phyloP scores from a whole-genome alignment of 2,888 invertebrate species.

The Lasioglossum marginatum region DNA sequence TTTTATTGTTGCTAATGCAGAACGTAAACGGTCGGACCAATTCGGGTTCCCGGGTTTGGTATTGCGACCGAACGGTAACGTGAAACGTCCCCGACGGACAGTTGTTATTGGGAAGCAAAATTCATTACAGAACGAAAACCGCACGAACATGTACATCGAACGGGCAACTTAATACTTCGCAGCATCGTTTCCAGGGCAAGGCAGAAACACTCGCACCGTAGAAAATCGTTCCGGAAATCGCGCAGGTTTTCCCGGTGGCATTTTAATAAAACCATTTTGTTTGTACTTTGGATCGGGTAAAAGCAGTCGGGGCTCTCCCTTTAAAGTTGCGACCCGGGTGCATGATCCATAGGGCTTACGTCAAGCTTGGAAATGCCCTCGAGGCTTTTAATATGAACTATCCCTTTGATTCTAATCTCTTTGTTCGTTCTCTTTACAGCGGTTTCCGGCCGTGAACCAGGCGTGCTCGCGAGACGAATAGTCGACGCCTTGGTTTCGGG shows the following conservation, averaged over 20 bases:
- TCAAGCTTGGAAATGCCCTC: neutral
- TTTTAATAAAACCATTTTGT: neutral
- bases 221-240: neutral
- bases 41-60: neutral
- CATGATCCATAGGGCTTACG: neutral
- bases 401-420: constrained; percentile 3
- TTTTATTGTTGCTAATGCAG: neutral
- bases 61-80: neutral
- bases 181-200: neutral
- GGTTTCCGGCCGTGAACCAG: neutral
- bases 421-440: neutral
- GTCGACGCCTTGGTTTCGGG: neutral
- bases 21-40: neutral
- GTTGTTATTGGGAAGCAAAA: neutral
- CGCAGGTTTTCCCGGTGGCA: neutral
- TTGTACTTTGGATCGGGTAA: neutral
- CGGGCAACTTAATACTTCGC: neutral
- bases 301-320: neutral
- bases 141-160: neutral
- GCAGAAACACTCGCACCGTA: neutral
- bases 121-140: neutral
- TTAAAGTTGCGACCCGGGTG: neutral
- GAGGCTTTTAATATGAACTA: neutral
- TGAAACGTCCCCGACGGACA: neutral
- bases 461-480: neutral